Evolutionary conservation across 2,113 vertebrate genomes (phyloP).

Genomic region (Daboia siamensis): DNA sequence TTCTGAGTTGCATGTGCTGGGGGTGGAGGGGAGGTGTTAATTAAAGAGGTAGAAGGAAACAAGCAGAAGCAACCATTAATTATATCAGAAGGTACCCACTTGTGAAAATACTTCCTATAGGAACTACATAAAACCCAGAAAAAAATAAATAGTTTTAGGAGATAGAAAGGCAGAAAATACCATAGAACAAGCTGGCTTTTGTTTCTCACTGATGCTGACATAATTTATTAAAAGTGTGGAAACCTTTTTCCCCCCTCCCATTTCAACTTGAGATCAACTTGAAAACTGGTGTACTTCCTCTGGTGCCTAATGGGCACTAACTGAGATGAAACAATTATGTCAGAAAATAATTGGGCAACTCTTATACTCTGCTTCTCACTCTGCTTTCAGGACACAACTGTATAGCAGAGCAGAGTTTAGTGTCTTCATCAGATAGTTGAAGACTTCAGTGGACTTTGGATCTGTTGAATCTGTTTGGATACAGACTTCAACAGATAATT

Average conservation of each 20-base stretch:
- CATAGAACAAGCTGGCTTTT: background rate
- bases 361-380: background rate
- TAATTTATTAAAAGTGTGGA: background rate
- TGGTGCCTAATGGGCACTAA: background rate
- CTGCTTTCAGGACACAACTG: background rate
- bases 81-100: constrained; percentile 4
- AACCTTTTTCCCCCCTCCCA: background rate
- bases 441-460: too few relatives aligned
- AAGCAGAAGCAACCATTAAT: constrained; percentile 2
- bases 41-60: constrained; percentile 24
- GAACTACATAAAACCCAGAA: background rate
- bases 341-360: background rate
- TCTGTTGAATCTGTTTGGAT: too few relatives aligned
- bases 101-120: constrained; percentile 15
- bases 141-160: background rate
- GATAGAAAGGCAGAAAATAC: background rate
- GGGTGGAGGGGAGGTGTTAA: constrained; percentile 22
- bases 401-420: background rate
- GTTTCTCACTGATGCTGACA: background rate
- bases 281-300: background rate
- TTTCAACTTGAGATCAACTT: background rate
- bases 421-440: background rate
- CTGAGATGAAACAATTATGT: background rate
- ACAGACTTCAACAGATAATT: too few relatives aligned
- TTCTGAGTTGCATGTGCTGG: background rate